phyloP scores from a whole-genome alignment of 2,888 invertebrate genomes.

The Colostygia pectinataria region DNA sequence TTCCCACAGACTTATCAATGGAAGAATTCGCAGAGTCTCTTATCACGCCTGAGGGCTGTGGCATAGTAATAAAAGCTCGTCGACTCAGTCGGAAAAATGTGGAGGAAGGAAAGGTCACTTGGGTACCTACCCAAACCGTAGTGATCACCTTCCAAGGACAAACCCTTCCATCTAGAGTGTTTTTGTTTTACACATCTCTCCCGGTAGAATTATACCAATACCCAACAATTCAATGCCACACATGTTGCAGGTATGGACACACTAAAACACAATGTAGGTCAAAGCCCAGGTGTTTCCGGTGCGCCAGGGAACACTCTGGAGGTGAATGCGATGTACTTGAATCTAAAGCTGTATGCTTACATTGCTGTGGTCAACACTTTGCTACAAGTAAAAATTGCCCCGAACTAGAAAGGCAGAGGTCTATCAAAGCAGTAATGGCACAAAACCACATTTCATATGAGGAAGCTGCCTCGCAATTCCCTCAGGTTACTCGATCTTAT shows the following conservation, averaged over 20 bases:
- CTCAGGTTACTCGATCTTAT: background rate
- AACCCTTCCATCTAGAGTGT: conserved; percentile 5
- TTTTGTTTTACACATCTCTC: background rate
- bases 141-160: conserved; percentile 5
- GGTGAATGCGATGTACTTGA: too few species aligned
- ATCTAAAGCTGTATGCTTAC: too few species aligned
- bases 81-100: conserved; percentile 2
- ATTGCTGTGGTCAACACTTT: background rate
- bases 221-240: background rate
- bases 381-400: background rate
- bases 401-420: background rate
- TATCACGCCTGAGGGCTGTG: background rate
- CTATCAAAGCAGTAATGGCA: background rate
- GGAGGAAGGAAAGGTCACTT: background rate
- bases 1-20: conserved; percentile 1
- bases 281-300: too few species aligned
- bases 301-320: too few species aligned
- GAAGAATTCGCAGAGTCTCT: conserved; percentile 1
- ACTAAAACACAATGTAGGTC: too few species aligned
- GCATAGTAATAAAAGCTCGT: conserved; percentile 6
- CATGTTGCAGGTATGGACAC: too few species aligned
- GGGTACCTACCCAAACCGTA: conserved; percentile 9
- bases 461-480: background rate
- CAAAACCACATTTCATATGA: background rate
- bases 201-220: conserved; percentile 6